Base-by-base conservation (phyloP, 2,888 invertebrate genomes). In the Catocala nupta region DNA sequence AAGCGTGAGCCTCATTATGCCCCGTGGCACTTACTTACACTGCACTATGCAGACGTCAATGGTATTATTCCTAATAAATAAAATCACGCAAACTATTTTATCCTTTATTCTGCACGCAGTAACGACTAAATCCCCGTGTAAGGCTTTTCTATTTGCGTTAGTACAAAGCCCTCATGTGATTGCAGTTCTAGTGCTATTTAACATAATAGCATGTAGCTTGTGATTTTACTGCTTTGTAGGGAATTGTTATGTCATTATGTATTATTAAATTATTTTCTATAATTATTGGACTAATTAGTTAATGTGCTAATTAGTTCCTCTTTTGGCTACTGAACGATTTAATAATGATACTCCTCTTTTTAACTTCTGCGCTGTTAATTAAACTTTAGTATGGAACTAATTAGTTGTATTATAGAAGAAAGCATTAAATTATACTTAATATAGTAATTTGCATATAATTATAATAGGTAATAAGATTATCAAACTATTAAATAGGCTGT, bases 1-100 rank as follows among this genome's bases (percentile, higher is more conserved):
- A 77, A 78, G 83, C 85, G 85, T 85, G 85, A 83, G 81, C 78
- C 81, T 81, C 86, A 87, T 83, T 86, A 86, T 85, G 82, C 87
- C 90, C 86, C 77, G 74, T 67, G 85, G 90, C 89, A 77, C 80
- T 86, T 81, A 82, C 81, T 88, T 85, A 85, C 77, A 80, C 72
- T 64, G 76, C 76, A 69, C 60, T 71, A 71, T 77, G 68, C 71
- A 79, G 45, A 66, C 60, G 57, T 68, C 69, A 75, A 73, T 65
- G 44, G 49, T 57, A 68, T 65, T 68, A 73, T 68, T 75, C 55
- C 62, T 49, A 51, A 51, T 58, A 59, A 70, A 73, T 65, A 49
- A 65, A 61, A 58, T 57, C 50, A 54, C 59, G 33, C 63, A 63
- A 5, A 16, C 58, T 52, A 61, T 55, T 73, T 25, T 65, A 49